A percentile compares a stretch with the other conserved stretches of the same genome.
These are phyloP conservation scores for Galerucella nymphaeae DNA, from an alignment of 2,888 invertebrate species.

Conservation along the genomic window DNA sequence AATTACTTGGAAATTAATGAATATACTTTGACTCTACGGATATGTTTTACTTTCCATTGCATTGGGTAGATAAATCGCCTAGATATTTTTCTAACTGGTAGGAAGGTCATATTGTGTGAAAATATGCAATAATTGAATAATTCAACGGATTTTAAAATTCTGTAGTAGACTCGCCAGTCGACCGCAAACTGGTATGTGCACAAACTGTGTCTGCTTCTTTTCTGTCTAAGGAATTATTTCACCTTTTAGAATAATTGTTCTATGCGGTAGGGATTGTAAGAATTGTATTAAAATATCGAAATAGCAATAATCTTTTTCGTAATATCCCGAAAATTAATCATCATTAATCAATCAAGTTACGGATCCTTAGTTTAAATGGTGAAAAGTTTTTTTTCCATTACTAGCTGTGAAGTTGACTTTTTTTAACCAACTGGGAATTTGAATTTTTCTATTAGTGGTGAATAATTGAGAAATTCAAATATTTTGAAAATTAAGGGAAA, in stretches of 20 bases:
- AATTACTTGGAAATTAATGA: neutral
- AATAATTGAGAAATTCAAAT: too few species aligned
- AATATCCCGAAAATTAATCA: neutral
- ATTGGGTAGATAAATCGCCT: neutral
- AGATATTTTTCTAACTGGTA: conserved; percentile 28
- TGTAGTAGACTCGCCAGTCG: conserved; percentile 46
- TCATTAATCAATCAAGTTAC: too few species aligned
- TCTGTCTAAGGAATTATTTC: conserved; percentile 28
- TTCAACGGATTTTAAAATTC: conserved; percentile 51
- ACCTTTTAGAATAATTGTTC: conserved; percentile 35
- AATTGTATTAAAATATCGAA: conserved; percentile 23
- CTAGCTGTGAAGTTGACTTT: too few species aligned
- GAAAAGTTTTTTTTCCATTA: too few species aligned
- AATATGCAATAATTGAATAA: conserved; percentile 48
- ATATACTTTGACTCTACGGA: neutral
- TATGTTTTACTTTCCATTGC: conserved; percentile 3
- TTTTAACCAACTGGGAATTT: too few species aligned
- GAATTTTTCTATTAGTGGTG: too few species aligned
- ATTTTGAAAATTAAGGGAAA: too few species aligned
- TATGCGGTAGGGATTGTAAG: conserved; percentile 12
- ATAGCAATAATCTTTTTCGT: neutral
- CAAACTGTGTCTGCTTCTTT: conserved; percentile 31
- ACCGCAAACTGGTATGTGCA: conserved; percentile 46
- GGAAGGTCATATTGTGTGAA: conserved; percentile 48
- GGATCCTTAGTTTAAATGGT: too few species aligned